These are phyloP conservation scores for Leptinotarsa undecemlineata DNA, from an alignment of 1,140 invertebrate species.

Conservation along the genomic window DNA sequence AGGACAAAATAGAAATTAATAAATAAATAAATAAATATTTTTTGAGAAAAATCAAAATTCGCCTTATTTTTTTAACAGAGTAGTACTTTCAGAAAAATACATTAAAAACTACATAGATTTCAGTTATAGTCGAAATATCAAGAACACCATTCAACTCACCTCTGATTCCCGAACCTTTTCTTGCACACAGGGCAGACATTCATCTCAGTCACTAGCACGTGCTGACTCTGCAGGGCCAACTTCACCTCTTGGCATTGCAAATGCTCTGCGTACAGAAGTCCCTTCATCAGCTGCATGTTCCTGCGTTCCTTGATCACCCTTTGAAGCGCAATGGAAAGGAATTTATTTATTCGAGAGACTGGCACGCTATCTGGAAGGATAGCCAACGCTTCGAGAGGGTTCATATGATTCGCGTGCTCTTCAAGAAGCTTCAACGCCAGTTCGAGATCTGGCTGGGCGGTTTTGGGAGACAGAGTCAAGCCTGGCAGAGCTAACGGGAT, in stretches of 20 bases:
- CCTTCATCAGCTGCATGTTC: slow-evolving; percentile 76
- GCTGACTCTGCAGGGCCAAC: slow-evolving; percentile 79
- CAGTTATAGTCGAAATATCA: background rate
- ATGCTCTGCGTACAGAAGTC: slow-evolving; percentile 81
- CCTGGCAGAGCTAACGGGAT: slow-evolving; percentile 56
- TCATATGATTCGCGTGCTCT: slow-evolving; percentile 79
- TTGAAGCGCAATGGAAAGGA: slow-evolving; percentile 76
- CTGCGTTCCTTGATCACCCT: slow-evolving; percentile 72
- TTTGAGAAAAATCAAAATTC: too few relatives aligned
- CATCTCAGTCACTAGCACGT: slow-evolving; percentile 80
- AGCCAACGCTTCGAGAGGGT: slow-evolving; percentile 72
- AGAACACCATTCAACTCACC: slow-evolving; percentile 57
- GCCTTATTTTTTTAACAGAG: too few relatives aligned
- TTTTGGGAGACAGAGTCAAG: slow-evolving; percentile 62
- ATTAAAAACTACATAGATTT: too few relatives aligned
- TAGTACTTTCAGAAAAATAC: too few relatives aligned
- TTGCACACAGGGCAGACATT: slow-evolving; percentile 90
- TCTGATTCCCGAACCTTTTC: slow-evolving; percentile 88
- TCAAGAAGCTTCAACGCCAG: slow-evolving; percentile 79
- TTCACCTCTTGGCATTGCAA: slow-evolving; percentile 79
- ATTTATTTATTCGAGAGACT: slow-evolving; percentile 72
- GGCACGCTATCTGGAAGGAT: slow-evolving; percentile 78
- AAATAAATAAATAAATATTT: too few relatives aligned
- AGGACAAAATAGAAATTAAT: too few relatives aligned
- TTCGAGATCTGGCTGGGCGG: slow-evolving; percentile 71